Conservation (phyloP, 2,113 vertebrate genomes). For the Triplophysa tibetana region DNA sequence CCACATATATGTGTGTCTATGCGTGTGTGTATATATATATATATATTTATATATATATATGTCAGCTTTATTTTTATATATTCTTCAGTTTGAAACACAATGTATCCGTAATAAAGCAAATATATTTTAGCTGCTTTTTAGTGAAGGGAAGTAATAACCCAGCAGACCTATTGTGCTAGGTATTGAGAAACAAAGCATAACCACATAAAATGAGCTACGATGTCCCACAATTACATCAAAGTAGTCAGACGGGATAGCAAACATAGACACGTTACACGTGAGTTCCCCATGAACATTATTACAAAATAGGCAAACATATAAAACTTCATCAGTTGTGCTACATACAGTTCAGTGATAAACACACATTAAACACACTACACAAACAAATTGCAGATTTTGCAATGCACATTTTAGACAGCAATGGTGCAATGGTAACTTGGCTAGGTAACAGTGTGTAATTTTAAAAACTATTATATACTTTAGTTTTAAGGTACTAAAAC, state of each 20-base stretch:
- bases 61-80: not conserved
- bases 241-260: not conserved
- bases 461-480: not conserved
- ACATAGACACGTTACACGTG: not conserved
- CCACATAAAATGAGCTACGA: not conserved
- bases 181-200: not conserved
- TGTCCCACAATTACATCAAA: not conserved
- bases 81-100: not conserved
- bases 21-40: not conserved
- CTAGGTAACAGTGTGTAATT: not conserved
- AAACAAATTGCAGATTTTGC: not conserved
- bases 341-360: slow-evolving; percentile 27
- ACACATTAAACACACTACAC: not conserved
- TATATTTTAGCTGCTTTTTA: not conserved
- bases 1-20: not conserved
- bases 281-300: not conserved
- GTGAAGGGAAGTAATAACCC: not conserved
- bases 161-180: not conserved
- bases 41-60: not conserved
- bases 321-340: not conserved
- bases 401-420: not conserved
- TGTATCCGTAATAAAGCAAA: not conserved
- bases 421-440: not conserved
- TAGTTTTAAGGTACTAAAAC: too few relatives aligned
- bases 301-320: not conserved